These are phyloP conservation scores for Panthera leo DNA, from an alignment of 2,113 vertebrate species.

Conservation along the genomic window DNA sequence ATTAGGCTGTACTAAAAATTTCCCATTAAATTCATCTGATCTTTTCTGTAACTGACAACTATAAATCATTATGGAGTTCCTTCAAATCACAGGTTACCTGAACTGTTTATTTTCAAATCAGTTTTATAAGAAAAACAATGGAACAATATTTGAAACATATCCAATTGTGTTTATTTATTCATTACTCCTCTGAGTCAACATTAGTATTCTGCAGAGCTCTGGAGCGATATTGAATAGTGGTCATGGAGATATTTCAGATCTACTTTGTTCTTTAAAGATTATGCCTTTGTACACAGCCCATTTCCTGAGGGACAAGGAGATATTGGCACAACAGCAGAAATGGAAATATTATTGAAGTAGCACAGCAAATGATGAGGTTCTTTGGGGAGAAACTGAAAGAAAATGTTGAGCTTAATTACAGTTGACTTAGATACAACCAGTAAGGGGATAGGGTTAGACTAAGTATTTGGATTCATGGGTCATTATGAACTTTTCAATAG, in stretches of 20 bases:
- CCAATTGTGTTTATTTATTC: conserved; percentile 79
- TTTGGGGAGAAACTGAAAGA: conserved; percentile 71
- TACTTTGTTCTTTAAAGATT: conserved; percentile 80
- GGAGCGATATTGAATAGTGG: conserved; percentile 68
- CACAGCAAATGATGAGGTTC: conserved; percentile 47
- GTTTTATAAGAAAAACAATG: conserved; percentile 60
- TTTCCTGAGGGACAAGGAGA: conserved; percentile 71
- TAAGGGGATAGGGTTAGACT: conserved; percentile 55
- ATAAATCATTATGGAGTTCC: background rate
- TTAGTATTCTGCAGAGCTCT: conserved; percentile 78
- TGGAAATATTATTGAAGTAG: conserved; percentile 73
- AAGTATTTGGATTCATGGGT: conserved; percentile 76
- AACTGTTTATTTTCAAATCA: conserved; percentile 66
- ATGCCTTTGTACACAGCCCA: conserved; percentile 65
- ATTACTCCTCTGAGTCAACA: conserved; percentile 57
- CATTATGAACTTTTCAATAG: conserved; percentile 78
- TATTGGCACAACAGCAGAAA: conserved; percentile 76
- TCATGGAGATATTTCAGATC: conserved; percentile 71
- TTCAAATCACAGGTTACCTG: conserved; percentile 57
- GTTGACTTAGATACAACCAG: conserved; percentile 68
- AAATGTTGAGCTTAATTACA: conserved; percentile 80
- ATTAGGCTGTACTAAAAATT: conserved; percentile 56
- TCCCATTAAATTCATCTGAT: conserved; percentile 47
- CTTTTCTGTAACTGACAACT: conserved; percentile 56
- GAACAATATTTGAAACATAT: conserved; percentile 70